These are phyloP conservation scores for Eriocheir sinensis DNA, from an alignment of 1,140 invertebrate species.

Conservation along the genomic window DNA sequence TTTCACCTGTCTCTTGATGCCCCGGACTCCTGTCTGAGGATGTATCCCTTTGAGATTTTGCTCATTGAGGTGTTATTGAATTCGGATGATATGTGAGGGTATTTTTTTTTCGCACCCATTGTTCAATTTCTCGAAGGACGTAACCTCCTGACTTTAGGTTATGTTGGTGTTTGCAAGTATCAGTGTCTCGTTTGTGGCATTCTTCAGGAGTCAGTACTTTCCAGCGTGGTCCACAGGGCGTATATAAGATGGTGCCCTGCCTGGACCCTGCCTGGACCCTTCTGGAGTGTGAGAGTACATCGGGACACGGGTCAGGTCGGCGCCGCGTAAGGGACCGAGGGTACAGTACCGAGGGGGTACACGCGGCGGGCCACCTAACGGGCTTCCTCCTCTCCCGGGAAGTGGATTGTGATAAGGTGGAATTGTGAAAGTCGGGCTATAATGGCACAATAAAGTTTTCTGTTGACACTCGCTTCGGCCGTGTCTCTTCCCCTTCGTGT, in stretches of 20 bases:
- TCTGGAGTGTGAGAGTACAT: slow-evolving; percentile 32
- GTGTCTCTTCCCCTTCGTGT: neutral
- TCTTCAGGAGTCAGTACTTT: neutral
- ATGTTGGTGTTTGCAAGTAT: neutral
- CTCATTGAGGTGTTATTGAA: neutral
- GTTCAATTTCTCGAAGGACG: neutral
- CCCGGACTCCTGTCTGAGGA: neutral
- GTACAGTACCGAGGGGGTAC: neutral
- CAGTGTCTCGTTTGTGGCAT: neutral
- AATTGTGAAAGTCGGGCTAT: neutral
- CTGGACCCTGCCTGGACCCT: slow-evolving; percentile 42
- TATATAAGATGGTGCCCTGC: neutral
- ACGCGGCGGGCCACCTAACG: neutral
- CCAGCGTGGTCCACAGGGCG: neutral
- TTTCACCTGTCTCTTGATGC: slow-evolving; percentile 12
- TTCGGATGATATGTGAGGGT: neutral
- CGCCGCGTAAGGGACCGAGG: neutral
- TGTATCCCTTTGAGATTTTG: neutral
- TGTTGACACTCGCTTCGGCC: neutral
- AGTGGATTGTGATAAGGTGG: neutral
- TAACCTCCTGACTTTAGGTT: too few species aligned
- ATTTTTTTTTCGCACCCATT: neutral
- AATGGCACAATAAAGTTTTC: neutral
- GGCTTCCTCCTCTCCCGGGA: neutral
- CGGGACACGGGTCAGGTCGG: neutral